Base-by-base conservation (phyloP, 1,140 invertebrate genomes). In the Drosophila repletoides region DNA sequence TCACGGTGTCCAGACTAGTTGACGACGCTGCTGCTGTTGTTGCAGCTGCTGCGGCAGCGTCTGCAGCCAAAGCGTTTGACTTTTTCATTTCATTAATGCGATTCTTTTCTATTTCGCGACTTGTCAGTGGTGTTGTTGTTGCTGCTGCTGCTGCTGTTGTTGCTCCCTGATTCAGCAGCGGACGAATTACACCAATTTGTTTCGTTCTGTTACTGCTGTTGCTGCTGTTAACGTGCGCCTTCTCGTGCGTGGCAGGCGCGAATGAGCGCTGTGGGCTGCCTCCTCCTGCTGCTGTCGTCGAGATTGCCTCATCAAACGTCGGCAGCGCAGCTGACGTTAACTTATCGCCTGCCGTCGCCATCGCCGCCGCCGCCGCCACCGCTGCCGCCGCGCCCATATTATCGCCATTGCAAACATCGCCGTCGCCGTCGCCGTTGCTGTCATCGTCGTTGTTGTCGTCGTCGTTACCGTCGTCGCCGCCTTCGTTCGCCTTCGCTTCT, bases 31-130 rank as follows among this genome's bases (percentile, higher is more conserved):
- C 49, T 33, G 36, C 22, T 36, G 40, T 55, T 53, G 51, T 55
- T 61, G 51, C 46, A 56, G 61, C 14, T 61, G 26, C 55, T 40
- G 74, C 33, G 69, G 69, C 60, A 63, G 81, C 68, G 72, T 67
- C 81, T 9, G 90, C 61, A 31, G 53, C 72, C 49, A 76, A 34
- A n/a, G 74, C 75, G 15, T 64, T 68, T 6, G 84, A 76, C 49
- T 90, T 93, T 81, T 94, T 95, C 41, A 93, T 92, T 29, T 92
- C 91, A 90, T 95, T 95, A 55, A 94, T 95, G 17, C 93, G 89
- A 89, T 95, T 95, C 87, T 95, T 95, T 76, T 94, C 94, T 14
- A 94, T 92, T 88, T 95, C 94, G 22, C 93, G 89, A 41, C 92
- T 92, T 26, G 93, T 94, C 21, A 94, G 71, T 15, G 91, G 90